Base-by-base conservation (phyloP, 2,888 invertebrate species). In the Lithosia quadra region DNA sequence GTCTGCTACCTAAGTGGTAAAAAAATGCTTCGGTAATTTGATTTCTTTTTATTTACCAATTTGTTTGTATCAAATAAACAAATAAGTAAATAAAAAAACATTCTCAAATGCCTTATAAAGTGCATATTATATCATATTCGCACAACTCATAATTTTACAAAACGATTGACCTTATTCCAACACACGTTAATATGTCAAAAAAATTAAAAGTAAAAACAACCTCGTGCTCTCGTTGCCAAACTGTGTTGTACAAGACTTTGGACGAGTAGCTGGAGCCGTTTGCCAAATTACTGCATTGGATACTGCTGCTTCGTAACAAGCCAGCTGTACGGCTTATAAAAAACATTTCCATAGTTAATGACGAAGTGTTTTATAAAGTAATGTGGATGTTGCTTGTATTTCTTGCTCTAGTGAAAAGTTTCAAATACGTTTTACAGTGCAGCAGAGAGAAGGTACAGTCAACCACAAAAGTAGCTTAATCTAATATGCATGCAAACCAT, bases 201-300 rank as follows among this genome's bases (percentile, higher is more conserved):
- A 55, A 56, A 60, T 34, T 28, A 21, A 22, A 33, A 57, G 10
- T 22, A 3, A 21, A 57, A 56, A 69, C 65, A 65, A 57, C 53
- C 49, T 65, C 9, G 22, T 58, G n/a, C 69, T 61, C 4, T 56
- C 21, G 58, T 33, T 69, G 69, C 69, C 69, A 69, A 69, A 65
- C 53, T 70, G 66, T 71, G 73, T 60, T 69, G 49, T 8, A 77
- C 68, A 80, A 76, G 69, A 69, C 43, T 69, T 68, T 58, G 68
- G 69, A 43, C 65, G 56, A 49, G 69, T 65, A 56, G 53, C n/a
- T 34, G 8, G 65, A 55, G 34, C 56, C 33, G 58, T 71, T 57
- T 77, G 79, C 79, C 77, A 79, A 79, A 78, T 74, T 77, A 57
- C 75, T 57, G 64, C 68, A 63, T 61, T 66, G 65, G 34, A 61